Conservation (phyloP, 2,113 vertebrate species). For the Ramphastos sulfuratus region DNA sequence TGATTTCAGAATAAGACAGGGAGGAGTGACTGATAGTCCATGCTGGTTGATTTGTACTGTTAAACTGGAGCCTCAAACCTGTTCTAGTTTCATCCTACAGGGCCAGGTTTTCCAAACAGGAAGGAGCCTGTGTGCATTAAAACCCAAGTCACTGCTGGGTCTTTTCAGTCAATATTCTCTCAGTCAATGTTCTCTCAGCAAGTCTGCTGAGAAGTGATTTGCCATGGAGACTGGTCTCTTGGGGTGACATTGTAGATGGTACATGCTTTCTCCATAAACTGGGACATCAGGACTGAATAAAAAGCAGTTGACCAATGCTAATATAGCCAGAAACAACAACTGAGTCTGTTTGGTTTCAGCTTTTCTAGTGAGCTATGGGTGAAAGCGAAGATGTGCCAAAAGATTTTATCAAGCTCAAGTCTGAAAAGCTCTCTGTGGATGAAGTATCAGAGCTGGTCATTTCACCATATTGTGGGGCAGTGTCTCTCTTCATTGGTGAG, state of each 20-base stretch:
- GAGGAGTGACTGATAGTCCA: background rate
- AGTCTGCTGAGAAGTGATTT: background rate
- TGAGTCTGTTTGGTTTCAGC: constrained; percentile 15
- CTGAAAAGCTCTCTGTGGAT: constrained; percentile 83
- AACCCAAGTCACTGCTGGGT: background rate
- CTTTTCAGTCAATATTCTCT: background rate
- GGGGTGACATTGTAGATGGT: background rate
- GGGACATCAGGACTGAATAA: background rate
- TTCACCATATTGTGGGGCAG: constrained; percentile 86
- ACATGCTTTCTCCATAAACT: background rate
- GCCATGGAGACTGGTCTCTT: background rate
- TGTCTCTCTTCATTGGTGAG: constrained; percentile 90
- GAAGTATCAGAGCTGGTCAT: constrained; percentile 80
- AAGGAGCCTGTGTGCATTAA: background rate
- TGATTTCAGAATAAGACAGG: background rate
- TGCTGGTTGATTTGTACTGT: background rate
- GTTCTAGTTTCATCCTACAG: background rate
- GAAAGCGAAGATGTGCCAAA: constrained; percentile 61
- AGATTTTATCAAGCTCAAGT: constrained; percentile 82
- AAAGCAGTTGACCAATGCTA: background rate
- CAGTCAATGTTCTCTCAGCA: background rate
- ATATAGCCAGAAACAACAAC: background rate
- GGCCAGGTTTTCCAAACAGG: background rate
- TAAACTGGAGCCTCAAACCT: background rate
- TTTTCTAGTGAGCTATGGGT: constrained; percentile 52